phyloP scores from a whole-genome alignment of 2,797 vertebrate species.

The Margarornis squamiger region DNA sequence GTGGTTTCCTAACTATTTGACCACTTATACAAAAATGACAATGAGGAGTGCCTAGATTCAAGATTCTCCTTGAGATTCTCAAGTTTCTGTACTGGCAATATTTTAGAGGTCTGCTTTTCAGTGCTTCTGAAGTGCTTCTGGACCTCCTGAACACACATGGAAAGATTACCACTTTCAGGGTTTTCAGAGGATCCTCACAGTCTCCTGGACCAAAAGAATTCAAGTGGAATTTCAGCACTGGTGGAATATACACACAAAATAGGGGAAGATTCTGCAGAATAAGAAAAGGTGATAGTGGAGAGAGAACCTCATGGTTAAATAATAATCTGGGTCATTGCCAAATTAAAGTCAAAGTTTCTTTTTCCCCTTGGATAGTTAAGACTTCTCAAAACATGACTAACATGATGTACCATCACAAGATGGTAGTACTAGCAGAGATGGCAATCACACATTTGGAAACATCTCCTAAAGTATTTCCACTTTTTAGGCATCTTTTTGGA shows the following conservation, averaged over 20 bases:
- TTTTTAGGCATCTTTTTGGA: background rate
- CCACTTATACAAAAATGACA: background rate
- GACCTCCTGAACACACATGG: background rate
- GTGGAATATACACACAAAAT: background rate
- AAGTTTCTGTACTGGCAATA: background rate
- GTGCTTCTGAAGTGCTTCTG: background rate
- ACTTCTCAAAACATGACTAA: background rate
- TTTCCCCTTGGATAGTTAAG: background rate
- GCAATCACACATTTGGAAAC: background rate
- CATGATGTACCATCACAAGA: background rate
- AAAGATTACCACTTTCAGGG: background rate
- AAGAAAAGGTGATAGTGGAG: background rate
- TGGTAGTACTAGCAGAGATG: background rate
- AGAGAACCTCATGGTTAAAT: background rate
- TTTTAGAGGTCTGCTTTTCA: background rate
- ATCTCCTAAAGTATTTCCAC: background rate
- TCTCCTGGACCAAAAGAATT: background rate
- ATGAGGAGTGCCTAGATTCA: background rate
- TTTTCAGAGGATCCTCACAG: background rate
- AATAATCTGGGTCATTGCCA: background rate
- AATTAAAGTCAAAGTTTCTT: background rate
- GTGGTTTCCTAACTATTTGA: background rate
- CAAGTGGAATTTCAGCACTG: background rate
- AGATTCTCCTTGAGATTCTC: background rate
- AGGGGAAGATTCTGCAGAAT: background rate